Evolutionary conservation across 2,888 invertebrate species (phyloP), one percentile per base, ranked within the genome.

Genomic region (Busseola fusca): DNA sequence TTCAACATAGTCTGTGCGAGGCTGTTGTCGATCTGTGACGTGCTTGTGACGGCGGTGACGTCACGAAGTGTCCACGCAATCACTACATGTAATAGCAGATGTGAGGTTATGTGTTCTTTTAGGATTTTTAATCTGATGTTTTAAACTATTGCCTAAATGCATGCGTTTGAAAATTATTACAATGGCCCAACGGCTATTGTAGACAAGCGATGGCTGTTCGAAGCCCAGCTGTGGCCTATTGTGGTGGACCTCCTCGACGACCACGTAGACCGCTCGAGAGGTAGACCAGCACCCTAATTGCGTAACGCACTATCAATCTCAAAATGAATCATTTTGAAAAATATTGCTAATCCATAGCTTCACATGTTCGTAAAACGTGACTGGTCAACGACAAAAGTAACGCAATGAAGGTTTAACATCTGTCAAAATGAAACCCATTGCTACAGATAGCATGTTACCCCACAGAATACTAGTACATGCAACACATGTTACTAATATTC

Each of bases 11-110:
- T 30, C 50, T 40, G 6, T 30, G n/a, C 16, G 37, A 21, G 40
- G 52, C n/a, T 72, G 79, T 64, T 50, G 74, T 60, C 64, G 64
- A n/a, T n/a, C 12, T 59, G 60, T 80, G 77, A 48, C 68, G 80
- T 34, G 42, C 21, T 14, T 40, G 75, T 74, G 57, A 56, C n/a
- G 10, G 42, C 80, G 76, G 81, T 70, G 76, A 77, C 81, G 78
- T 80, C 69, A 74, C 48, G 21, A 42, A 57, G 45, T 57, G 71
- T 52, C 81, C 78, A 81, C 78, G 27, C 52, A 58, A 63, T 45
- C 48, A 48, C 78, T 81, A 81, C 81, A 80, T 80, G 79, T 81
- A 80, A 77, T 21, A 66, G 81, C 78, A 37, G 25, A 69, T 66
- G 69, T 77, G 72, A 78, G 42, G 76, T 52, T 27, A 76, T 78